Evolutionary conservation across 2,797 vertebrate species (phyloP).

Genomic region (Halcyon leucocephala): DNA sequence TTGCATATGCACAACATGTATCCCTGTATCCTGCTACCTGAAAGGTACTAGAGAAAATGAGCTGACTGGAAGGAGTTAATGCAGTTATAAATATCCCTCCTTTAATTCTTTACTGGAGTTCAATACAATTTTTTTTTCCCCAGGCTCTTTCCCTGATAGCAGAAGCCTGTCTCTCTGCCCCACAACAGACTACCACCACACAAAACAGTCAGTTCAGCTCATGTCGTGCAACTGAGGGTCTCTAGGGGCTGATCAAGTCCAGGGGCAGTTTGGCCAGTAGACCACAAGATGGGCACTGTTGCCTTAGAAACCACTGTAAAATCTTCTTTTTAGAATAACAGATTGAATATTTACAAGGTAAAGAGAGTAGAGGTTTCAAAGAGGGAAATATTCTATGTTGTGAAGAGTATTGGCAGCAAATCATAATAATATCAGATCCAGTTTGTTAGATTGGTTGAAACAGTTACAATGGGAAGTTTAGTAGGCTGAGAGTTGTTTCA

Average conservation of each 20-base stretch:
- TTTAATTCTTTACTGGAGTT: not conserved
- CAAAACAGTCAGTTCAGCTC: not conserved
- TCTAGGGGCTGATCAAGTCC: not conserved
- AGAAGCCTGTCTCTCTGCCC: not conserved
- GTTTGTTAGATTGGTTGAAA: not conserved
- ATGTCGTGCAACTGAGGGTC: not conserved
- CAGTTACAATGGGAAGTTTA: not conserved
- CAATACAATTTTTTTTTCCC: not conserved
- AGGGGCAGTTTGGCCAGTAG: not conserved
- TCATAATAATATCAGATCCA: not conserved
- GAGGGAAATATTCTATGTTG: not conserved
- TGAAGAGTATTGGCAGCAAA: not conserved
- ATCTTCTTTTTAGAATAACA: not conserved
- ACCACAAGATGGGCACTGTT: not conserved
- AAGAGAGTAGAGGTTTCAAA: not conserved
- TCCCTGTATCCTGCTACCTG: not conserved
- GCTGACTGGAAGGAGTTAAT: not conserved
- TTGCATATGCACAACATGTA: not conserved
- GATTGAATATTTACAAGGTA: not conserved
- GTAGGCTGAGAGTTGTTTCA: not conserved
- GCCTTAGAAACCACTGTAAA: not conserved
- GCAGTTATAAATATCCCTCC: not conserved
- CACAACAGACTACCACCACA: not conserved
- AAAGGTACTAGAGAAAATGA: not conserved
- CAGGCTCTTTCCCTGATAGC: not conserved